Evolutionary conservation across 2,888 invertebrate species (phyloP).

Genomic region (Leucophenga maculata): DNA sequence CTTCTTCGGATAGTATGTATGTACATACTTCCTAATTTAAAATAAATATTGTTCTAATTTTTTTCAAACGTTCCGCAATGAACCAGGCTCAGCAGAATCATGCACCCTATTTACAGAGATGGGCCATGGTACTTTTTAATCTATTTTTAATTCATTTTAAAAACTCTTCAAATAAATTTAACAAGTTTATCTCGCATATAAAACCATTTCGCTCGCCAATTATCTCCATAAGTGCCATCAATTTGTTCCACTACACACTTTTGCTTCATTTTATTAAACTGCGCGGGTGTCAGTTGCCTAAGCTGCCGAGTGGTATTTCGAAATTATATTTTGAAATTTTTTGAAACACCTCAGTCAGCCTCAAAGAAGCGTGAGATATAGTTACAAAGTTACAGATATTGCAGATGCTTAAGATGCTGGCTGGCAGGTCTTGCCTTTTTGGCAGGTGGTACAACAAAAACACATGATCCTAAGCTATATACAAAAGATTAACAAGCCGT

Average conservation of each 20-base stretch:
- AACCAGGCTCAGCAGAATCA: conserved; percentile 93
- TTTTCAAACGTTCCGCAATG: conserved; percentile 83
- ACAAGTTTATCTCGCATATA: conserved; percentile 87
- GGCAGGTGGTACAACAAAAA: conserved; percentile 36
- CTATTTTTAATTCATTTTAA: conserved; percentile 82
- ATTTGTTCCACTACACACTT: too few species aligned
- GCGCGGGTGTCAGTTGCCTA: conserved; percentile 46
- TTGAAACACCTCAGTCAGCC: too few species aligned
- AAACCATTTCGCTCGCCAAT: conserved; percentile 78
- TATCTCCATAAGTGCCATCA: conserved; percentile 85
- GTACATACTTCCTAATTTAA: too few species aligned
- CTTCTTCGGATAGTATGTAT: conserved; percentile 91
- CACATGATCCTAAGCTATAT: conserved; percentile 29
- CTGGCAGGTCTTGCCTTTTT: too few species aligned
- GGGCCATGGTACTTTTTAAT: conserved; percentile 83
- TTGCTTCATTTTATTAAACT: conserved; percentile 67
- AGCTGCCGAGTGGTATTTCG: conserved; percentile 46
- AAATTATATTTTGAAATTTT: too few species aligned
- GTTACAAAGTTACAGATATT: not conserved
- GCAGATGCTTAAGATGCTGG: not conserved
- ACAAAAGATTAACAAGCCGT: conserved; percentile 31
- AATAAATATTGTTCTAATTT: conserved; percentile 46
- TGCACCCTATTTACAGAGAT: conserved; percentile 91
- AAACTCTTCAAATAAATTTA: conserved; percentile 79
- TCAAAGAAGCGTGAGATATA: conserved; percentile 31